Base-by-base conservation (phyloP, 64 coral and sea anemone genomes). In the Dendrophyllia cribrosa region DNA sequence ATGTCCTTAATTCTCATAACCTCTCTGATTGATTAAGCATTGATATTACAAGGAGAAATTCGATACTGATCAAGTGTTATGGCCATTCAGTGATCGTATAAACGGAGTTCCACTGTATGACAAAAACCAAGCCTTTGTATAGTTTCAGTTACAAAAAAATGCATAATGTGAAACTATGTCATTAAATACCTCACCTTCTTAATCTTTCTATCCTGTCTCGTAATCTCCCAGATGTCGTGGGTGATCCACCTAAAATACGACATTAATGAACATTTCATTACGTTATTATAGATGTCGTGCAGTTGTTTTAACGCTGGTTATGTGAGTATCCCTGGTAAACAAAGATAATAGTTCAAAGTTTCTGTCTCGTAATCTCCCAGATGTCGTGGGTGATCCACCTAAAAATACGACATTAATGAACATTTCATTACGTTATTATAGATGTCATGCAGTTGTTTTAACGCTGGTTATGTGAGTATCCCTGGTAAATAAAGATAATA, bases 171-270 rank as follows among this genome's bases (percentile, higher is more conserved):
- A 34, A 56, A 56, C 53, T 56, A 7, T 56, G 7, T 6, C 53
- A 9, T 12, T 12, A 9, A 56, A 12, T 6, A 12, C 17, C 78
- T 60, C 66, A 97, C 95, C 78, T 87, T 88, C 91, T 89, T 22
- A 97, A 74, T 74, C 83, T 71, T 61, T 97, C 95, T 14, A 97
- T 88, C 74, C 95, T 78, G 76, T 94, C 88, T 43, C 76, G 88
- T 74, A 97, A 65, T 70, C 95, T 90, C 51, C 95, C 92, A 1
- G 95, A 97, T 60, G 75, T 87, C 9, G 88, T 94, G 9, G 95
- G 92, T 1, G 95, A 97, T 46, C 74, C 88, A 45, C 82, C 95
- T 97, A 52, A 16, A 53, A 20, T 25, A 12, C 26, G 4, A 43
- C 23, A 13, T 24, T 7, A 72, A 8, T 34, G 25, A 11, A 9